Base-by-base conservation (phyloP, 2,113 vertebrate genomes). In the Athene noctua region DNA sequence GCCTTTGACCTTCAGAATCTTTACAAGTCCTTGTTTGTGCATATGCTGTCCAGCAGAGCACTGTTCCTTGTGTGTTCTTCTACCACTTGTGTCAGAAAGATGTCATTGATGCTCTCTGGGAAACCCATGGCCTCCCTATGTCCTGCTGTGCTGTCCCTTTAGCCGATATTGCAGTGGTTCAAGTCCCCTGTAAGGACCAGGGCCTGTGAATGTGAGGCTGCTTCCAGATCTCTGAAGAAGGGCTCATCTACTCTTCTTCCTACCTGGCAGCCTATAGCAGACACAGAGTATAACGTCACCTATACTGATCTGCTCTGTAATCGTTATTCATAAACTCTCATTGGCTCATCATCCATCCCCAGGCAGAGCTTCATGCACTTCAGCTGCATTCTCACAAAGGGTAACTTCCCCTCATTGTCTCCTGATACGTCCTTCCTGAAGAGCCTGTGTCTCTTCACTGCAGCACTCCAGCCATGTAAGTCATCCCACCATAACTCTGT, bases 381-480 rank as follows among this genome's bases (percentile, higher is more conserved):
- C 22, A 46, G 11, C 13, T 79, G 27, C 38, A 30, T 8, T 68
- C 4, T 8, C 8, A 22, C 38, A 52, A 70, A 52, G 11, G 12
- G 6, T 20, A 42, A 11, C 42, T 29, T 25, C 20, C 13, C 6
- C 10, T 59, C 44, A 25, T 52, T 2, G 1, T 52, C 20, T 59
- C 51, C 25, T 61, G 26, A 7, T 19, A 47, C 27, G 9, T 34
- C 16, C 13, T 78, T 61, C 26, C 32, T 26, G 16, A 80, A 68
- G 6, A 30, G 4, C 8, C 21, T 46, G 2, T 57, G 26, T 63
- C 10, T 67, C 16, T 63, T 26, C 20, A 14, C 9, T 67, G 42
- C 21, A 67, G 10, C 42, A 49, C 7, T 44, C 13, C 15, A 34
- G n/a, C 29, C 8, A 26, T 26, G 9, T 0, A 0, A 61, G 23